These are phyloP conservation scores for Clarias macrocephalus DNA, from an alignment of 2,113 vertebrate genomes.

Conservation along the genomic window DNA sequence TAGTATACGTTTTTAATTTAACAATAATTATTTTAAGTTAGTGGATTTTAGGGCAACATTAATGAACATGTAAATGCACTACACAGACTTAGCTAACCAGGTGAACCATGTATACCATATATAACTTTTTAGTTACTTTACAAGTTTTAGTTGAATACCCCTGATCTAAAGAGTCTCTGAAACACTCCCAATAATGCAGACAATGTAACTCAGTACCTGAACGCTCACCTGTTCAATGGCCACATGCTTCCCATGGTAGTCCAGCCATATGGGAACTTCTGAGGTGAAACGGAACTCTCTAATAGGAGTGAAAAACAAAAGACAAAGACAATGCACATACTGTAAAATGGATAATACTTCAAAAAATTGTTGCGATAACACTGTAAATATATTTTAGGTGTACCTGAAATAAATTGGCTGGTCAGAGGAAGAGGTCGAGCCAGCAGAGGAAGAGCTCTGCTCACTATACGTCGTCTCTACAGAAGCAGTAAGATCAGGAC, in stretches of 20 bases:
- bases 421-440: slow-evolving; percentile 77
- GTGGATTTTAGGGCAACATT: too few relatives aligned
- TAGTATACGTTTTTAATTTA: neutral
- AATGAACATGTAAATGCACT: neutral
- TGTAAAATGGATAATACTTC: neutral
- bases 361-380: neutral
- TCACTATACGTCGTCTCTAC: slow-evolving; percentile 76
- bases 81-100: neutral
- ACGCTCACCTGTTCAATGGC: slow-evolving; percentile 83
- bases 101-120: too few relatives aligned
- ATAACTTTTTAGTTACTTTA: too few relatives aligned
- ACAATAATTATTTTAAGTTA: neutral
- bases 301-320: neutral
- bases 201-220: neutral
- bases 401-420: slow-evolving; percentile 93
- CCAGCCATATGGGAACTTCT: slow-evolving; percentile 91
- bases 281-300: slow-evolving; percentile 93
- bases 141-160: neutral
- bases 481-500: slow-evolving; percentile 67
- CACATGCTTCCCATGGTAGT: slow-evolving; percentile 90
- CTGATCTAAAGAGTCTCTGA: neutral
- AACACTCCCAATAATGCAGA: neutral
- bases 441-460: slow-evolving; percentile 74
- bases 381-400: neutral
- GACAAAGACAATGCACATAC: neutral